These are phyloP conservation scores for Papilio demoleus DNA, from an alignment of 2,888 invertebrate species.

Conservation along the genomic window DNA sequence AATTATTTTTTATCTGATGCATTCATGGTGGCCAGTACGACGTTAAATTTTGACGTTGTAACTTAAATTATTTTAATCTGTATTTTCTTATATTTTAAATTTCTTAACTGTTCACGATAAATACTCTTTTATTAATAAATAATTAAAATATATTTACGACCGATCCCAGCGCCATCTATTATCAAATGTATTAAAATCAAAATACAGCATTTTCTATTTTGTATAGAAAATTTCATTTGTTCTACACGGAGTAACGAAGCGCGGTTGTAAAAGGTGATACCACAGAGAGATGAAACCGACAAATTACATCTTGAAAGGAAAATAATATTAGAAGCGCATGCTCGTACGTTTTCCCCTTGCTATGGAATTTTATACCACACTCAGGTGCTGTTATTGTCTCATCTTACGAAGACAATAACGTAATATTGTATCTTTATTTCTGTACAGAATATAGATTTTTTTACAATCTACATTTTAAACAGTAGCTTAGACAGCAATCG, in stretches of 20 bases:
- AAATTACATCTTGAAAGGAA: slow-evolving; percentile 26
- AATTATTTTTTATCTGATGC: too few relatives aligned
- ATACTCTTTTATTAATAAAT: too few relatives aligned
- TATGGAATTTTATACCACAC: slow-evolving; percentile 13
- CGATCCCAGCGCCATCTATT: too few relatives aligned
- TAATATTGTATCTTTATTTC: neutral
- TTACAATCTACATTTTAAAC: neutral
- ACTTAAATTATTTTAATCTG: too few relatives aligned
- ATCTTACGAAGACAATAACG: slow-evolving; percentile 8
- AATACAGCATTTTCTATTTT: neutral
- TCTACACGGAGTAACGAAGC: neutral
- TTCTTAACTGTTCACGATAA: too few relatives aligned
- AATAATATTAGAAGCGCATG: slow-evolving; percentile 17
- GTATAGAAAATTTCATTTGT: slow-evolving; percentile 6
- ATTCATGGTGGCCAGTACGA: too few relatives aligned
- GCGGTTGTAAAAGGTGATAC: slow-evolving; percentile 5
- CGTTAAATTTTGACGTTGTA: too few relatives aligned
- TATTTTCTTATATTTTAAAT: too few relatives aligned
- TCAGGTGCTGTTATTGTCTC: slow-evolving; percentile 21
- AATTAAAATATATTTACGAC: too few relatives aligned
- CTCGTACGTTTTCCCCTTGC: slow-evolving; percentile 5
- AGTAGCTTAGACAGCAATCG: too few relatives aligned
- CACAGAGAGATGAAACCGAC: slow-evolving; percentile 20
- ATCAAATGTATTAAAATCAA: neutral
- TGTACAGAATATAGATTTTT: neutral